Evolutionary conservation across 1,140 invertebrate species (phyloP), one percentile per base, ranked within the genome.

Genomic region (Neocloeon triangulifer): DNA sequence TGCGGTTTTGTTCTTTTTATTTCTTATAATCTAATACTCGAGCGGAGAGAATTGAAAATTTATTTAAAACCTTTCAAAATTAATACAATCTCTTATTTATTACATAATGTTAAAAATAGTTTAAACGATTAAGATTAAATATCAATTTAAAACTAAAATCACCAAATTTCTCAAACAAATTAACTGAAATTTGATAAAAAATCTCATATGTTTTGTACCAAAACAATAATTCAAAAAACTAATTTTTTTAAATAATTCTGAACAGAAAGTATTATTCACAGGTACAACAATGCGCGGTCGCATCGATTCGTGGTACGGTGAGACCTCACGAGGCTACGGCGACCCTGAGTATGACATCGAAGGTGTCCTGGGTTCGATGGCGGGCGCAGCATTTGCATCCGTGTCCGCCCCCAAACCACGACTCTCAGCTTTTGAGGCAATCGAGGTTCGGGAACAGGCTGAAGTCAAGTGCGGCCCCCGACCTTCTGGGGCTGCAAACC

Each of bases 261-360:
- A n/a, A n/a, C n/a, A n/a, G n/a, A n/a, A n/a, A n/a, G n/a, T n/a
- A n/a, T n/a, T n/a, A n/a, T n/a, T n/a, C n/a, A n/a, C 6, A 42
- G 55, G 55, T 20, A 46, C 44, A 27, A 40, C 37, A 3, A 42
- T 45, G 28, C 39, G 52, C 5, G 59, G 59, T 0, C 41, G 45
- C 12, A 55, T 47, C 30, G 59, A 66, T 39, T 41, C 42, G 3
- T 68, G 71, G 63, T 62, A 64, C 42, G 68, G 66, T n/a, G 61
- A 66, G 14, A 45, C 50, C 1, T 65, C 64, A 8, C 45, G 47
- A 19, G 12, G 35, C 5, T 6, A 34, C 0, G 30, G 32, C 2
- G 7, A 28, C 0, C 46, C 54, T 5, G 28, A 37, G 14, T 62
- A 62, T 30, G 50, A 61, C 33, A 46, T 51, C 4, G 41, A 58